Base-by-base conservation (phyloP, 30 jellyfish, hydroid and myxozoan genomes). In the Hydractinia echinata region DNA sequence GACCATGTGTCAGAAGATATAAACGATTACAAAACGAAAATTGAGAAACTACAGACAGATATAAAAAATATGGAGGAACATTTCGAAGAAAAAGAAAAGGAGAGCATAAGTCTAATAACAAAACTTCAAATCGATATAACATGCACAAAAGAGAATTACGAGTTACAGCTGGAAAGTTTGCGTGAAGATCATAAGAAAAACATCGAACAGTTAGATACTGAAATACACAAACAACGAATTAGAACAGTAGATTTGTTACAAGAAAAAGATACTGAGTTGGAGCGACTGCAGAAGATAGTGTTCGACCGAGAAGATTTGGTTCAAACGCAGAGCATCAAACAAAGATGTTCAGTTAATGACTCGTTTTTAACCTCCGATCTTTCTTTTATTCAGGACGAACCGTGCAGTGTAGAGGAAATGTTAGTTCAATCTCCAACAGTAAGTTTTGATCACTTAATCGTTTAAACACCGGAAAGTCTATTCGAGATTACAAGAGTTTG, bases 231-330 rank as follows among this genome's bases (percentile, higher is more conserved):
- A 61, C 96, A 87, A 74, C 58, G 99, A 49, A 87, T 67, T 2
- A 76, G 99, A 60, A 87, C 99, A 55, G 55, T 83, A 14, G 82
- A 83, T 52, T 79, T 93, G 55, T 44, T 93, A 8, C 82, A 87
- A 5, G 99, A 93, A 21, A 87, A 88, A 81, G 99, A 93, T 68
- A 14, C 77, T n/a, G 99, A 93, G 51, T 83, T 93, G 7, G 74
- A 84, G n/a, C 86, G 94, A 8, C 83, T 93, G 49, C 84, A 76
- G 54, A 91, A 72, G 53, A 61, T 11, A 6, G 52, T 52, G 51
- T 80, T 61, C 54, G 87, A 80, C 21, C 44, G 54, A 30, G 83
- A 61, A 51, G 53, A 62, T 19, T 21, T 44, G 19, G 81, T 44
- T 4, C 72, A 67, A 80, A 67, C 11, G 9, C 53, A 61, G 18